phyloP scores from a whole-genome alignment of 2,797 vertebrate species.

The Tragelaphus eurycerus region DNA sequence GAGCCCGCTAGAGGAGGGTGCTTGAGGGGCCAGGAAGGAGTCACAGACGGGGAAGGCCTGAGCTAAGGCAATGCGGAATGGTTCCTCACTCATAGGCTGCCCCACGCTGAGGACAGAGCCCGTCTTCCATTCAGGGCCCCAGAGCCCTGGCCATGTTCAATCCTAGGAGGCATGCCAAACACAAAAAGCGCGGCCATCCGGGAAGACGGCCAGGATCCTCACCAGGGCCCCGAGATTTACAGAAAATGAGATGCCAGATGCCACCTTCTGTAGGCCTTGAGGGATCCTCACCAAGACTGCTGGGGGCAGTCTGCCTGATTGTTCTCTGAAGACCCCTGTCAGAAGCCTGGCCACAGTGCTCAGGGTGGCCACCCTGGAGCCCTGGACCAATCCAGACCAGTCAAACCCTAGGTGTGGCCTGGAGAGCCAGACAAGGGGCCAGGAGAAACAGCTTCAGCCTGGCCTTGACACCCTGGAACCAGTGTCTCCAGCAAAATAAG shows the following conservation, averaged over 20 bases:
- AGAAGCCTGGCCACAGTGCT: neutral
- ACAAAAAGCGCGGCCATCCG: neutral
- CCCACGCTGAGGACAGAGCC: neutral
- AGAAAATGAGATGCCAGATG: neutral
- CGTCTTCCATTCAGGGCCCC: neutral
- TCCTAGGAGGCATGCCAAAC: neutral
- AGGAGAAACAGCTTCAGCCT: neutral
- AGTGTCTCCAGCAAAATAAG: neutral
- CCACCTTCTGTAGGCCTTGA: neutral
- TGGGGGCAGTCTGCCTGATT: neutral
- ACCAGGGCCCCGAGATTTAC: neutral
- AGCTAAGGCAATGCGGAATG: neutral
- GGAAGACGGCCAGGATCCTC: neutral
- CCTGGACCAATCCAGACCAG: neutral
- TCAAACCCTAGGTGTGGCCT: neutral
- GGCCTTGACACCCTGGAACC: neutral
- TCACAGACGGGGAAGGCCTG: neutral
- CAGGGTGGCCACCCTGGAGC: neutral
- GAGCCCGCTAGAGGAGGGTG: neutral
- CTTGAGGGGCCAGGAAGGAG: neutral
- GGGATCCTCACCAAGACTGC: neutral
- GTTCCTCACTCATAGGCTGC: accelerated
- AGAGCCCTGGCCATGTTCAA: neutral
- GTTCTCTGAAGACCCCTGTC: neutral
- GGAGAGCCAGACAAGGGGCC: neutral